Evolutionary conservation across 1,140 invertebrate genomes (phyloP).

Genomic region (Epicauta chinensis): DNA sequence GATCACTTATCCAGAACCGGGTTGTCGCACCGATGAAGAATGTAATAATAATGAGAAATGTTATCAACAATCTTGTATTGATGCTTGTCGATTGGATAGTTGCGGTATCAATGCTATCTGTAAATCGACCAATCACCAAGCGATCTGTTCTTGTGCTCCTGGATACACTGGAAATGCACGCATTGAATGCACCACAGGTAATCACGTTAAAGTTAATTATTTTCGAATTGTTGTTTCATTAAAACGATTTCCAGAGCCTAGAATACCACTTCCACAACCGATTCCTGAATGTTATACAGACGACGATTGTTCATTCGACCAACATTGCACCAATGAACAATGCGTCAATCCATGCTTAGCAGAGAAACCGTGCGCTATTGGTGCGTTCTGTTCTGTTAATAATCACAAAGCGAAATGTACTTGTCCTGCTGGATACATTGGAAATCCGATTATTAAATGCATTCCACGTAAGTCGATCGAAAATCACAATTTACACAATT

Average conservation of each 20-base stretch:
- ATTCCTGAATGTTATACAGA: conserved; percentile 66
- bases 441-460: conserved; percentile 67
- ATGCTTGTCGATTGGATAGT: conserved; percentile 66
- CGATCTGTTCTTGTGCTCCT: conserved; percentile 68
- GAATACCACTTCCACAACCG: conserved; percentile 43
- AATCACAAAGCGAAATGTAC: conserved; percentile 69
- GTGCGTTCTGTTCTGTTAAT: conserved; percentile 71
- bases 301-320: conserved; percentile 67
- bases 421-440: conserved; percentile 70
- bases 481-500: conserved; percentile 1
- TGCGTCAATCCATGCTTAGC: conserved; percentile 73
- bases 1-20: conserved; percentile 46
- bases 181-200: conserved; percentile 67
- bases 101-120: conserved; percentile 85
- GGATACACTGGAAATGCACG: conserved; percentile 78
- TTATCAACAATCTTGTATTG: conserved; percentile 64
- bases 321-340: conserved; percentile 64
- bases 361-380: conserved; percentile 62
- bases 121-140: conserved; percentile 63
- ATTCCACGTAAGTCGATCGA: conserved; percentile 71
- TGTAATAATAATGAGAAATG: conserved; percentile 68
- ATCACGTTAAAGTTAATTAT: conserved; percentile 23
- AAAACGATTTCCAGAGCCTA: conserved; percentile 43
- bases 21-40: conserved; percentile 67
- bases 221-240: conserved; percentile 2